phyloP scores from a whole-genome alignment of 2,888 invertebrate genomes.

The Agrotis ipsilon region DNA sequence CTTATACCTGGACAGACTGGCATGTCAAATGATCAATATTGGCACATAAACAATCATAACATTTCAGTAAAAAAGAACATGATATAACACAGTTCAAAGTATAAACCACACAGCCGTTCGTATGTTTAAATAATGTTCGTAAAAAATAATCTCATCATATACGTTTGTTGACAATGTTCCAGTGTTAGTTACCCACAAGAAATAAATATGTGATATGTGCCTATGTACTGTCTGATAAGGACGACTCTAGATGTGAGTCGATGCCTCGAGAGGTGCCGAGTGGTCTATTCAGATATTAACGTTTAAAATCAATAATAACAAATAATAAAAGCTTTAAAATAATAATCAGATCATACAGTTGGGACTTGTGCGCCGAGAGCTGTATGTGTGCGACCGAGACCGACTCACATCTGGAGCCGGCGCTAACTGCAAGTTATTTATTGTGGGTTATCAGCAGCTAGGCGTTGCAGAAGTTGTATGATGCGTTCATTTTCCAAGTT shows the following conservation, averaged over 20 bases:
- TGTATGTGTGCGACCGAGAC: conserved; percentile 12
- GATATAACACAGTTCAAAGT: conserved; percentile 65
- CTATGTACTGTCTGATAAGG: conserved; percentile 56
- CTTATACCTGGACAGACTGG: conserved; percentile 89
- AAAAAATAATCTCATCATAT: conserved; percentile 71
- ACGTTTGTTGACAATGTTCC: conserved; percentile 73
- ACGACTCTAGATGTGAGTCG: conserved; percentile 60
- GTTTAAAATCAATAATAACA: conserved; percentile 58
- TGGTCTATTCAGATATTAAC: conserved; percentile 33
- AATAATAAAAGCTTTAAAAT: conserved; percentile 45
- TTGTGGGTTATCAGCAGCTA: conserved; percentile 70
- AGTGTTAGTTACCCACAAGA: conserved; percentile 80
- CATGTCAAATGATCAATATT: conserved; percentile 83
- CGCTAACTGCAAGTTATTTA: conserved; percentile 69
- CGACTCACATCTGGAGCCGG: conserved; percentile 57
- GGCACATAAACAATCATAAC: conserved; percentile 75
- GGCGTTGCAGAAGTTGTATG: conserved; percentile 56
- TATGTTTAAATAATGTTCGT: conserved; percentile 58
- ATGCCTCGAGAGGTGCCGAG: conserved; percentile 16
- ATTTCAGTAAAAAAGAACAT: conserved; percentile 62
- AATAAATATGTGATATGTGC: conserved; percentile 74
- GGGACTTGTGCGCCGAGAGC: conserved; percentile 20
- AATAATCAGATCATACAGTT: conserved; percentile 50
- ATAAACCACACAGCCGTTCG: conserved; percentile 84
- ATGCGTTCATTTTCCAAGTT: conserved; percentile 68